Conservation (phyloP, 2,797 vertebrate species). For the Cyprinodon diabolis region DNA sequence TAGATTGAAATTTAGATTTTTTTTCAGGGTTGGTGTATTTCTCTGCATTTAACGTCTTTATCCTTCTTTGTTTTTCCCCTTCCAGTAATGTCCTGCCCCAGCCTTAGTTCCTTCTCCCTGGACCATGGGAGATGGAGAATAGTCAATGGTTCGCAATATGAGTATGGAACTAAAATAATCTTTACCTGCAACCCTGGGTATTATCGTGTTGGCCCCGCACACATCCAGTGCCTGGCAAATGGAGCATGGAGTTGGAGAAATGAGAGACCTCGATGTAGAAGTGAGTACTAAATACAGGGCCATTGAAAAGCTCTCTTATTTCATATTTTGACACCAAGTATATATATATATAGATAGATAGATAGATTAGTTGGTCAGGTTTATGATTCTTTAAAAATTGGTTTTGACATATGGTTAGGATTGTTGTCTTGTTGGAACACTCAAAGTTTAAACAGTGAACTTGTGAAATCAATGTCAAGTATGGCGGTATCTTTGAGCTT, state of each 20-base stretch:
- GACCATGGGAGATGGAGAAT: slow-evolving; percentile 98
- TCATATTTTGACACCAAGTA: too few species aligned
- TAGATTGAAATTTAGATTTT: slow-evolving; percentile 24
- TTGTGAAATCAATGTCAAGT: not conserved
- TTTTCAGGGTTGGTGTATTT: slow-evolving; percentile 21
- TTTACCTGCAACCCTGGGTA: slow-evolving; percentile 98
- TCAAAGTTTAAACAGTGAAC: not conserved
- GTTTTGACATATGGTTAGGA: too few species aligned
- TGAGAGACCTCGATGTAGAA: slow-evolving; percentile 93
- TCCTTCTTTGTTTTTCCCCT: not conserved
- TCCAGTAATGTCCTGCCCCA: slow-evolving; percentile 92
- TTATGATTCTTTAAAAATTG: not conserved
- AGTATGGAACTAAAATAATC: slow-evolving; percentile 95
- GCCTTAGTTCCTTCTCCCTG: slow-evolving; percentile 95
- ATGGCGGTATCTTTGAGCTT: not conserved
- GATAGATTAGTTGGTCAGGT: not conserved
- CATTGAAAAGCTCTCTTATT: too few species aligned
- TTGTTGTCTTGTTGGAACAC: not conserved
- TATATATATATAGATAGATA: too few species aligned
- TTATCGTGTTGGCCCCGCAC: slow-evolving; percentile 92
- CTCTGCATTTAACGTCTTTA: slow-evolving; percentile 3
- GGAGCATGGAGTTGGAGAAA: slow-evolving; percentile 98
- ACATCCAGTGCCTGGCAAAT: slow-evolving; percentile 94
- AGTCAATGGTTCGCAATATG: slow-evolving; percentile 96
- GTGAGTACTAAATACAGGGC: slow-evolving; percentile 77